A percentile compares a stretch with the other conserved stretches of the same genome.
These are phyloP conservation scores for Drosophila asahinai DNA, from an alignment of 1,140 invertebrate genomes.

Conservation along the genomic window DNA sequence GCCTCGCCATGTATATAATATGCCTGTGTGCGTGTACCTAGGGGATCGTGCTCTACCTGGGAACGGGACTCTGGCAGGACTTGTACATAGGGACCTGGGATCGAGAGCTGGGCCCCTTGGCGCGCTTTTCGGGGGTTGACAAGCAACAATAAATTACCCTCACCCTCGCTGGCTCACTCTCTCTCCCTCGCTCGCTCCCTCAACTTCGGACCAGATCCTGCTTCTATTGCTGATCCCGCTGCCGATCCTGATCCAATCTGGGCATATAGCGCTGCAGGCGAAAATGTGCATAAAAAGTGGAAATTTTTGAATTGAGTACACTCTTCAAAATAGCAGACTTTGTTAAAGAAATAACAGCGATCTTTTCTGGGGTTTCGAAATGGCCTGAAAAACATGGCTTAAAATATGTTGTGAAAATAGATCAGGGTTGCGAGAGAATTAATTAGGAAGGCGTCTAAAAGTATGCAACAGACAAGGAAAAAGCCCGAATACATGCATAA, in stretches of 20 bases:
- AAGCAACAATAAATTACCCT: constrained; percentile 44
- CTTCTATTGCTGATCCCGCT: constrained; percentile 11
- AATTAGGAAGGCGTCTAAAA: neutral
- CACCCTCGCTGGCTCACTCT: constrained; percentile 17
- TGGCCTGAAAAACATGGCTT: too few relatives aligned
- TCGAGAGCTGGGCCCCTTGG: constrained; percentile 12
- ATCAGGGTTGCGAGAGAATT: neutral
- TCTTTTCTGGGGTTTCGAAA: too few relatives aligned
- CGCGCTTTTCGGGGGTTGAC: constrained; percentile 51
- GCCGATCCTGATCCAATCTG: constrained; percentile 37
- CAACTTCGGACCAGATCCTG: constrained; percentile 5
- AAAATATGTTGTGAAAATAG: too few relatives aligned
- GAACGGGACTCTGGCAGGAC: constrained; percentile 12
- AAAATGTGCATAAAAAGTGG: constrained; percentile 17
- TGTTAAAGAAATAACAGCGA: too few relatives aligned
- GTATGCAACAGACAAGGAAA: too few relatives aligned
- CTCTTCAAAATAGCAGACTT: neutral
- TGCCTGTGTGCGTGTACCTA: neutral
- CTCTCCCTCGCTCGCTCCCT: constrained; percentile 8
- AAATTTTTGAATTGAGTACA: constrained; percentile 6
- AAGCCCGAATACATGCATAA: too few relatives aligned
- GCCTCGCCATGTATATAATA: constrained; percentile 8
- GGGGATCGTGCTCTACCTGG: constrained; percentile 31
- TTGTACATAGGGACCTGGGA: constrained; percentile 4
- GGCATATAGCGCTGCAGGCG: constrained; percentile 27